These are phyloP conservation scores for Actinia equina DNA, from an alignment of 64 coral and sea anemone species.

Conservation along the genomic window DNA sequence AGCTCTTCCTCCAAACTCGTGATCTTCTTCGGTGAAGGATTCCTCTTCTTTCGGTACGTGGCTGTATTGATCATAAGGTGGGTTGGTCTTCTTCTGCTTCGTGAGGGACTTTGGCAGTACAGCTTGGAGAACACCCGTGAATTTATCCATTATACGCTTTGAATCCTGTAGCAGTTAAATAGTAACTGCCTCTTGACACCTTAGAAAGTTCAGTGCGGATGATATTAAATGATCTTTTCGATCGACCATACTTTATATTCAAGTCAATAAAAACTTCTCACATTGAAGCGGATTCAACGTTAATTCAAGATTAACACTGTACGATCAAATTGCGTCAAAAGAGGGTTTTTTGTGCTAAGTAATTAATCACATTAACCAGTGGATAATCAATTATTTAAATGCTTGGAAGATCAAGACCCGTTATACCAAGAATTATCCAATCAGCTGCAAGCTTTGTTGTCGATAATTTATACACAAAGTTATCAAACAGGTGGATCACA, in stretches of 20 bases:
- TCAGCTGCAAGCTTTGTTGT: background rate
- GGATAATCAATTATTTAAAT: background rate
- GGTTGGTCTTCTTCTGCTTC: background rate
- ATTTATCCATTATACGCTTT: background rate
- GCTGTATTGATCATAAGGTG: background rate
- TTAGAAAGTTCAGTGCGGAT: no score
- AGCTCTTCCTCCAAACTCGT: slow-evolving; percentile 22
- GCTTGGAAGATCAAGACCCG: background rate
- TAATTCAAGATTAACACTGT: background rate
- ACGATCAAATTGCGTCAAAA: background rate
- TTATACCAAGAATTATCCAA: background rate
- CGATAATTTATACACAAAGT: no score
- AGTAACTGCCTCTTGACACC: background rate
- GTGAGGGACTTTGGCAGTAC: background rate
- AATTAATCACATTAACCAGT: background rate
- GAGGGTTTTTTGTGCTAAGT: background rate
- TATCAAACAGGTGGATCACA: background rate
- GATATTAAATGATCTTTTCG: background rate
- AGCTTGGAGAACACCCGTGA: background rate
- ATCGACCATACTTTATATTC: background rate
- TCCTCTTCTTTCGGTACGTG: slow-evolving; percentile 15
- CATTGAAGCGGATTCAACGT: background rate
- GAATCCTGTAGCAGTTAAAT: background rate
- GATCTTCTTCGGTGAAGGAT: background rate
- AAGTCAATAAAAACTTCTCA: background rate